Evolutionary conservation across 2,888 invertebrate species (phyloP).

Genomic region (Parapristionchus giblindavisi): DNA sequence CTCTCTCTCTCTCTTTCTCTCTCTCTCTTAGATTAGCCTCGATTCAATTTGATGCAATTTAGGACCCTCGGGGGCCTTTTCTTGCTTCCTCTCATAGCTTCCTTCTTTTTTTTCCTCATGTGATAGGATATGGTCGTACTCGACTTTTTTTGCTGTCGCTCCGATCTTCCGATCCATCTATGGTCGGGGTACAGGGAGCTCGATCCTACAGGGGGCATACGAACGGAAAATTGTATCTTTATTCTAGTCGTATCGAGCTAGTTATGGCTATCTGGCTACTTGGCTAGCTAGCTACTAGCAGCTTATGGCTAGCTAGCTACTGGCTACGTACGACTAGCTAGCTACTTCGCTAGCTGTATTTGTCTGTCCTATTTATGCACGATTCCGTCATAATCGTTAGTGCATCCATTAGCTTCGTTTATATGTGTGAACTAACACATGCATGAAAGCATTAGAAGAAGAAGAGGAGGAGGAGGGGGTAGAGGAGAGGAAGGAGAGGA

Average conservation of each 20-base stretch:
- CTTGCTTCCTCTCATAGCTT: not conserved
- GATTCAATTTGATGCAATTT: not conserved
- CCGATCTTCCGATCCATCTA: not conserved
- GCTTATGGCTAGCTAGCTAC: too few species aligned
- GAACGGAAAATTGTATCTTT: too few species aligned
- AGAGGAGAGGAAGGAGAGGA: not conserved
- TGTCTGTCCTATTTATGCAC: not conserved
- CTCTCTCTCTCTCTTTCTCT: slow-evolving; percentile 10
- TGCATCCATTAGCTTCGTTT: too few species aligned
- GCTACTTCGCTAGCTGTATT: too few species aligned
- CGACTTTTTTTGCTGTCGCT: not conserved
- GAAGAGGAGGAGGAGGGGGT: not conserved
- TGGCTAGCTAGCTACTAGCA: too few species aligned
- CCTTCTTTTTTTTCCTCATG: not conserved
- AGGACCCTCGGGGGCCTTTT: not conserved
- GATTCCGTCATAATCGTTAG: not conserved
- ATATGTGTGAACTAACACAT: too few species aligned
- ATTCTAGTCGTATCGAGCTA: too few species aligned
- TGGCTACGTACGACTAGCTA: too few species aligned
- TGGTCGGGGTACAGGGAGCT: not conserved
- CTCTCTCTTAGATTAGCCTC: not conserved
- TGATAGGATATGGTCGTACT: not conserved
- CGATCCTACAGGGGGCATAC: too few species aligned
- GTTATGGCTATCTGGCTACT: too few species aligned
- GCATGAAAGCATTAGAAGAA: too few species aligned